Percentiles rank a stretch among this genome's conserved stretches.
These are phyloP conservation scores for Oncorhynchus clarkii DNA, from an alignment of 2,113 vertebrate genomes.

Conservation along the genomic window DNA sequence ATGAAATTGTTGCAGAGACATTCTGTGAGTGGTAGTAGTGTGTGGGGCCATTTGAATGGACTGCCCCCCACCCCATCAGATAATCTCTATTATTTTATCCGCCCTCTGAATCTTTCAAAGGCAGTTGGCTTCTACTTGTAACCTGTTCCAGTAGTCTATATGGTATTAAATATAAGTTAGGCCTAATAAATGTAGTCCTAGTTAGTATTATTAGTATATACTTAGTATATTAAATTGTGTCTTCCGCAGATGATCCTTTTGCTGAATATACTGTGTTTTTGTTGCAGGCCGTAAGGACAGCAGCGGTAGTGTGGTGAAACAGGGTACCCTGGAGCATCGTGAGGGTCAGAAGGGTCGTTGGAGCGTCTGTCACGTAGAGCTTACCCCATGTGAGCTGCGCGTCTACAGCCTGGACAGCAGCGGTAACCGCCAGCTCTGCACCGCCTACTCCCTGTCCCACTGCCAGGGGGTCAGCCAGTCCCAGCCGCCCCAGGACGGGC, in stretches of 20 bases:
- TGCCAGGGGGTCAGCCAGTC: conserved; percentile 82
- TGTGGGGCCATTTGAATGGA: not conserved
- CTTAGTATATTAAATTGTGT: too few species aligned
- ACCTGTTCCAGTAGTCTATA: too few species aligned
- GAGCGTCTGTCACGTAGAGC: conserved; percentile 87
- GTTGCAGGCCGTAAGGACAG: conserved; percentile 77
- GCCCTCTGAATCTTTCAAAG: not conserved
- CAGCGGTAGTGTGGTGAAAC: conserved; percentile 86
- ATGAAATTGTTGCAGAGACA: not conserved
- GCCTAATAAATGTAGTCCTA: too few species aligned
- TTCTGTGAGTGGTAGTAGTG: not conserved
- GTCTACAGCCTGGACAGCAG: conserved; percentile 89
- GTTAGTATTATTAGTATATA: too few species aligned
- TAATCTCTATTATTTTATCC: not conserved
- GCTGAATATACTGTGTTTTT: not conserved
- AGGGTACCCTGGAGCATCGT: conserved; percentile 86
- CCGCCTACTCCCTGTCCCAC: conserved; percentile 82
- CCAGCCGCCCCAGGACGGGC: conserved; percentile 76
- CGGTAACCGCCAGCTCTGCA: conserved; percentile 84
- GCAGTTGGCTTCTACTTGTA: too few species aligned
- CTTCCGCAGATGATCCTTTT: too few species aligned
- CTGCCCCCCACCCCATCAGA: not conserved
- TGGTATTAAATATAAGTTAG: too few species aligned
- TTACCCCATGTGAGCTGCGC: conserved; percentile 84
- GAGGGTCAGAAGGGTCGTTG: conserved; percentile 84